Conservation (phyloP, 2,797 vertebrate species). For the Hyperoplus immaculatus region DNA sequence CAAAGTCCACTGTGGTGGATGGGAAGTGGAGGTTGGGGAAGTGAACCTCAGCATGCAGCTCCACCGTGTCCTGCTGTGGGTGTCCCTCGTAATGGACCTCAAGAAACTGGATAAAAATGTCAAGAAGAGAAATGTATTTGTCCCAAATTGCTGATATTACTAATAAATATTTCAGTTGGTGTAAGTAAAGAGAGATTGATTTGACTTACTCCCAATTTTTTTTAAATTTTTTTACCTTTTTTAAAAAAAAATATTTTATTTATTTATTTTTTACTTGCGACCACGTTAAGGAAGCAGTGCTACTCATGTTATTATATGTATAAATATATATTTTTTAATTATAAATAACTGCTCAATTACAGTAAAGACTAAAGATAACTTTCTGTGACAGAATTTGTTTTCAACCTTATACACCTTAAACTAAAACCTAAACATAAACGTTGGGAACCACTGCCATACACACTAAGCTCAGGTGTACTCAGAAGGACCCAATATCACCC, state of each 20-base stretch:
- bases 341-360: neutral
- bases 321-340: too few species aligned
- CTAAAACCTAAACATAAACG: neutral
- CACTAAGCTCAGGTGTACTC: neutral
- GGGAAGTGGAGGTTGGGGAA: slow-evolving; percentile 90
- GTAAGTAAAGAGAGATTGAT: neutral
- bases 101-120: slow-evolving; percentile 67
- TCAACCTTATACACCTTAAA: neutral
- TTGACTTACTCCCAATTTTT: slow-evolving; percentile 1
- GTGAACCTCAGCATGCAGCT: slow-evolving; percentile 84
- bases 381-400: neutral
- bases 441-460: neutral
- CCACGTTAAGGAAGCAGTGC: neutral
- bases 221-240: neutral
- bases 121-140: neutral
- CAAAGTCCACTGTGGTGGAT: slow-evolving; percentile 87
- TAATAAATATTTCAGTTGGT: neutral
- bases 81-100: slow-evolving; percentile 86
- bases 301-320: neutral
- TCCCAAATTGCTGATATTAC: neutral
- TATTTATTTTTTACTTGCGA: too few species aligned
- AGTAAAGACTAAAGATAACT: neutral
- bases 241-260: too few species aligned
- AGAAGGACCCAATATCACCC: neutral
- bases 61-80: slow-evolving; percentile 83